Conservation (phyloP, 1,140 invertebrate species). For the Lepidostoma basale region DNA sequence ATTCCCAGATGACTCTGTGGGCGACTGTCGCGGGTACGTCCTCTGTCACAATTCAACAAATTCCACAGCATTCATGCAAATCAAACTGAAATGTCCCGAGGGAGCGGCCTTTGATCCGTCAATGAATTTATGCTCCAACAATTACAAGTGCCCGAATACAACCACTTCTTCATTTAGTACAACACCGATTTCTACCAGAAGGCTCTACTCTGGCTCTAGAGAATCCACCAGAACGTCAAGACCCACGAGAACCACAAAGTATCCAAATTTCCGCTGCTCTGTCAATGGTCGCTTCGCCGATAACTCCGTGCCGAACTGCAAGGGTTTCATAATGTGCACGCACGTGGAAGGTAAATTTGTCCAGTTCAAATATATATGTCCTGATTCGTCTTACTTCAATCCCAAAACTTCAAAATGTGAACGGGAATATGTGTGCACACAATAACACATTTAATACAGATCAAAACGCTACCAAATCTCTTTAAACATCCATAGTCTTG, state of each 20-base stretch:
- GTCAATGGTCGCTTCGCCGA: not conserved
- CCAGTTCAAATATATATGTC: constrained; percentile 12
- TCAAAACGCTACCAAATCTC: too few species aligned
- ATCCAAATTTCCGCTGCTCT: not conserved
- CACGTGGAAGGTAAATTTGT: not conserved
- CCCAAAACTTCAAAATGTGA: constrained; percentile 3
- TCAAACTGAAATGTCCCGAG: not conserved
- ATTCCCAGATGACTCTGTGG: not conserved
- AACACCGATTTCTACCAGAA: not conserved
- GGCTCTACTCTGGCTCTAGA: not conserved
- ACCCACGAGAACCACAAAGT: not conserved
- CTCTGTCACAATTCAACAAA: not conserved
- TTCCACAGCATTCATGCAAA: not conserved
- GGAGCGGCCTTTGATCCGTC: constrained; percentile 1
- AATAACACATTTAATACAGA: not conserved
- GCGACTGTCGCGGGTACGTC: not conserved
- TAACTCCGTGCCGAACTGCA: not conserved
- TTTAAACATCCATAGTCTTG: not conserved
- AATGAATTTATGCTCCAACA: not conserved
- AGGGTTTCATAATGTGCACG: constrained; percentile 3
- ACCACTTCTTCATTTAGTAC: not conserved
- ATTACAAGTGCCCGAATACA: not conserved
- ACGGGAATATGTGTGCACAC: not conserved
- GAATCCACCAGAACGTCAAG: not conserved
- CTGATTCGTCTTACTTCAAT: not conserved